phyloP scores from a whole-genome alignment of 2,888 invertebrate species.

The Tenthredo notha region DNA sequence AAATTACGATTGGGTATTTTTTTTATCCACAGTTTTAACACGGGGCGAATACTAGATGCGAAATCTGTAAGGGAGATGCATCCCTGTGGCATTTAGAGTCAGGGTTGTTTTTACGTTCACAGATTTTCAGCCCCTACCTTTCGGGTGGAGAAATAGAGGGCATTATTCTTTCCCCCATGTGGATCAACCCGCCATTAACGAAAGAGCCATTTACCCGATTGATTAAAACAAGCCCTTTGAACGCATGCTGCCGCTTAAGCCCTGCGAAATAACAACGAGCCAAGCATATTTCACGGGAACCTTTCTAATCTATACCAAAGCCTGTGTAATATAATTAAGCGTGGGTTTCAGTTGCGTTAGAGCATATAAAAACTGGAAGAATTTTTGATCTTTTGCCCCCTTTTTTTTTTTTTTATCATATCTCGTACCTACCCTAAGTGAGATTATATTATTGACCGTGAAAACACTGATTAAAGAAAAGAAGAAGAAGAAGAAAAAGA shows the following conservation, averaged over 20 bases:
- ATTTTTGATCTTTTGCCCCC: neutral
- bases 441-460: neutral
- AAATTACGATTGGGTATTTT: neutral
- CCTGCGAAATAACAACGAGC: slow-evolving; percentile 35
- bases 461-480: neutral
- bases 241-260: slow-evolving; percentile 35
- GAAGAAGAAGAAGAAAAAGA: neutral
- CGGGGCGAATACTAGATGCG: too few species aligned
- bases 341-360: neutral
- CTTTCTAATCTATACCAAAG: slow-evolving; percentile 22
- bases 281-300: slow-evolving; percentile 38
- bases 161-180: slow-evolving; percentile 25
- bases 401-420: neutral
- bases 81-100: neutral
- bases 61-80: neutral
- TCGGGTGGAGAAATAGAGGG: slow-evolving; percentile 22
- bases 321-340: slow-evolving; percentile 26
- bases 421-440: neutral
- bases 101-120: slow-evolving; percentile 41
- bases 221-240: slow-evolving; percentile 47
- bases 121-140: neutral
- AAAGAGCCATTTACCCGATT: slow-evolving; percentile 42
- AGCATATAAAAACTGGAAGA: neutral
- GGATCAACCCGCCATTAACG: slow-evolving; percentile 44
- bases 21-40: neutral